Evolutionary conservation across 2,888 invertebrate species (phyloP), one percentile per base, ranked within the genome.

Genomic region (Microchrysa polita): DNA sequence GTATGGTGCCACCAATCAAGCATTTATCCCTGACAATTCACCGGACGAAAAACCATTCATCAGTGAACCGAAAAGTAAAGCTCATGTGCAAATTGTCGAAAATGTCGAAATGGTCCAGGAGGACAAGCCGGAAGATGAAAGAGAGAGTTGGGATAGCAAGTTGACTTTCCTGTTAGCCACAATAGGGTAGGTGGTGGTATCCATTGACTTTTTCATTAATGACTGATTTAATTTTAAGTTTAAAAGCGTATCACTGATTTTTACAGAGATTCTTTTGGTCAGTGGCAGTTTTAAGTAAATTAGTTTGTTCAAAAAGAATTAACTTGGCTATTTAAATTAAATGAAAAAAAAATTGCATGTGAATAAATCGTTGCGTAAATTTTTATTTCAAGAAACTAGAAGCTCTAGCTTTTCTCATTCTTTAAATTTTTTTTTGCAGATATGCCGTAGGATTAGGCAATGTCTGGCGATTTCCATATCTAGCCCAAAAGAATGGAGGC

Each of bases 391-490:
- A n/a, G n/a, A n/a, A n/a, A n/a, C n/a, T n/a, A n/a, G n/a, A n/a
- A n/a, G n/a, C n/a, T n/a, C n/a, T n/a, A n/a, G n/a, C n/a, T n/a
- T n/a, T n/a, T n/a, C n/a, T n/a, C n/a, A n/a, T 34, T 48, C 5
- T n/a, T 48, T 48, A 4, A 42, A 14, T 67, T 20, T 44, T 67
- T 40, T 63, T 69, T 77, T 76, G 4, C 71, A 85, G 87, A 5
- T 96, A 96, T 80, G 97, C 97, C 5, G 97, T 97, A 1, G 97
- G 97, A 0, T 87, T 97, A 55, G 97, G 97, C 5, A 97, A 97
- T 81, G 96, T 96, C 0, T 97, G 97, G 97, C 88, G 97, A 78
- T 97, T 97, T 84, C 97, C 97, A 0, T 97, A 97, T 84, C 86
- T 97, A 77, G 96, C 96, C 0, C 96, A 97, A 82, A 96, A 96